These are phyloP conservation scores for Loripinus fragilis DNA, from an alignment of 2,888 invertebrate genomes.

Conservation along the genomic window DNA sequence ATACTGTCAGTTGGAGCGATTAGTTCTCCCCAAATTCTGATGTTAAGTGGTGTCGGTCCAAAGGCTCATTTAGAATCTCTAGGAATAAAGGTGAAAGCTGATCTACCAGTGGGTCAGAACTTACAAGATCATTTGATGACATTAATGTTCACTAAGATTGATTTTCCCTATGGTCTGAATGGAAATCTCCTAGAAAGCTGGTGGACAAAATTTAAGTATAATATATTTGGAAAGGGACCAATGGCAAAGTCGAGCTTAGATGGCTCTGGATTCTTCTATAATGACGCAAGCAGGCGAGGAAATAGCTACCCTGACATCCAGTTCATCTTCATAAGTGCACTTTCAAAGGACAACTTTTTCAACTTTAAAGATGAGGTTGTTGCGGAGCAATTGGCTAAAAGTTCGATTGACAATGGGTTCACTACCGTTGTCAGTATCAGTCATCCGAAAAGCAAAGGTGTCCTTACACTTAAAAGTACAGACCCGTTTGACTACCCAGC, in stretches of 20 bases:
- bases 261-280: slow-evolving; percentile 25
- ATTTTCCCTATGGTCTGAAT: slow-evolving; percentile 16
- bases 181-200: neutral
- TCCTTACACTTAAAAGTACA: neutral
- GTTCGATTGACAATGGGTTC: slow-evolving; percentile 75
- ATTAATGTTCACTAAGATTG: slow-evolving; percentile 11
- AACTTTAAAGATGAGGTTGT: neutral
- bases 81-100: slow-evolving; percentile 74
- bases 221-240: slow-evolving; percentile 13
- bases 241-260: slow-evolving; percentile 10
- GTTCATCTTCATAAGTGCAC: slow-evolving; percentile 16
- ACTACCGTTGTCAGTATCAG: slow-evolving; percentile 23
- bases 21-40: slow-evolving; percentile 80
- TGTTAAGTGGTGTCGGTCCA: slow-evolving; percentile 82
- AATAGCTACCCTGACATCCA: slow-evolving; percentile 30
- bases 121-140: slow-evolving; percentile 73
- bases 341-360: neutral
- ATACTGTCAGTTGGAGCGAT: slow-evolving; percentile 81
- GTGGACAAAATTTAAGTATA: slow-evolving; percentile 23
- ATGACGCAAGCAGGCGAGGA: neutral
- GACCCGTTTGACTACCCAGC: slow-evolving; percentile 36
- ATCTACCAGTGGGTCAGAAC: slow-evolving; percentile 78
- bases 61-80: slow-evolving; percentile 75
- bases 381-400: neutral
- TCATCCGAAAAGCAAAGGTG: slow-evolving; percentile 83